Evolutionary conservation across 2,797 vertebrate species (phyloP).

Genomic region (Scolopax rusticola): DNA sequence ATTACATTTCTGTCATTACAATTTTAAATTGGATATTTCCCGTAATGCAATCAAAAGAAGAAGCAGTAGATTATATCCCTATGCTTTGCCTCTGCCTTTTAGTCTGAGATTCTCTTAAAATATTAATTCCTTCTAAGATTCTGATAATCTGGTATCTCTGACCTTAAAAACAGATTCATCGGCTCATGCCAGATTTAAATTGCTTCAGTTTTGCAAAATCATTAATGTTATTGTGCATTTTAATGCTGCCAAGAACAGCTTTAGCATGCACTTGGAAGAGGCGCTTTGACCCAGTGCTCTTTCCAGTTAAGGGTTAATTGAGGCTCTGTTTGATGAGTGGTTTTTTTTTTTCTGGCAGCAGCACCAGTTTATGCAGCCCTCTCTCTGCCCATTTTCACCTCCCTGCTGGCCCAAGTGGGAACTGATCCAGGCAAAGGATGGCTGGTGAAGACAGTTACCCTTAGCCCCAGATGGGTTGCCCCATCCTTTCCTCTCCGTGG

Average conservation of each 20-base stretch:
- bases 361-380: background rate
- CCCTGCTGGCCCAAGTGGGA: background rate
- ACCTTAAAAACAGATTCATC: background rate
- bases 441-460: background rate
- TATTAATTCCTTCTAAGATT: background rate
- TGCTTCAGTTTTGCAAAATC: background rate
- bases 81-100: background rate
- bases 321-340: background rate
- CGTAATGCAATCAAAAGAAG: background rate
- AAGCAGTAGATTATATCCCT: background rate
- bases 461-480: background rate
- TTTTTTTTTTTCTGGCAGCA: background rate
- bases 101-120: slow-evolving; percentile 6
- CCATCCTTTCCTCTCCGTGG: background rate
- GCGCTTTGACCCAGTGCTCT: background rate
- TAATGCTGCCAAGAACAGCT: background rate
- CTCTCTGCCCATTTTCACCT: background rate
- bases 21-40: background rate
- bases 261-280: background rate
- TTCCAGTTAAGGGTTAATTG: background rate
- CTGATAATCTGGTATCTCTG: background rate
- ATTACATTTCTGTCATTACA: background rate
- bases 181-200: background rate
- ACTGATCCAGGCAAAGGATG: background rate
- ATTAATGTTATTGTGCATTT: background rate